Percentiles rank a stretch among this genome's conserved stretches.
These are phyloP conservation scores for Syrista parreyssii DNA, from an alignment of 2,888 invertebrate species.

Conservation along the genomic window DNA sequence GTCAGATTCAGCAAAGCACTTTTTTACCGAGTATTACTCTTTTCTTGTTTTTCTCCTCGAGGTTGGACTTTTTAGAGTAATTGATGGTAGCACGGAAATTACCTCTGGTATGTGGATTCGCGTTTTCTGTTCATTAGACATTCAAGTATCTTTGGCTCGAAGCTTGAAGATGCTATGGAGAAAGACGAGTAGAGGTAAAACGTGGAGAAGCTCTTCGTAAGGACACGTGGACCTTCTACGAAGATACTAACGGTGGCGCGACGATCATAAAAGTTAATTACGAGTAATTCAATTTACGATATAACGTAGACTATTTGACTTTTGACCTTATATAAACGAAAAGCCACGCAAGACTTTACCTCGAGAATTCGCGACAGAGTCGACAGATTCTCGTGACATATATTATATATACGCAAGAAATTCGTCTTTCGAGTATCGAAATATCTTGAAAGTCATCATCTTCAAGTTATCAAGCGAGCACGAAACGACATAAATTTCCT, in stretches of 20 bases:
- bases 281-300: background rate
- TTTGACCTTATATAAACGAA: background rate
- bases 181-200: background rate
- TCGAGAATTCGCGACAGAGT: background rate
- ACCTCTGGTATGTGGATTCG: background rate
- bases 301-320: background rate
- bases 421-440: too few species aligned
- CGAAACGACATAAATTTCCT: too few species aligned
- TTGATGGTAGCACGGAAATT: background rate
- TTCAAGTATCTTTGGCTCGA: slow-evolving; percentile 26
- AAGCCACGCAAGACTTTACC: background rate
- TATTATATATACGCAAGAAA: too few species aligned
- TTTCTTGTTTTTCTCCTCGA: background rate
- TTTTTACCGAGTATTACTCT: background rate
- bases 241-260: background rate
- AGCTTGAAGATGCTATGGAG: slow-evolving; percentile 20
- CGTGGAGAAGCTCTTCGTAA: background rate
- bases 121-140: background rate
- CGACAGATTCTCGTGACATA: background rate
- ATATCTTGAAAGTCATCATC: too few species aligned
- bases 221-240: background rate
- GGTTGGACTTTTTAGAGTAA: background rate
- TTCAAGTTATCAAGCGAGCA: too few species aligned
- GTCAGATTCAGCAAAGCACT: background rate
- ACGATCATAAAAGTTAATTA: background rate